Percentiles rank a stretch among this genome's conserved stretches.
These are phyloP conservation scores for Lasioglossum pauxillum DNA, from an alignment of 2,888 invertebrate species.

Conservation along the genomic window DNA sequence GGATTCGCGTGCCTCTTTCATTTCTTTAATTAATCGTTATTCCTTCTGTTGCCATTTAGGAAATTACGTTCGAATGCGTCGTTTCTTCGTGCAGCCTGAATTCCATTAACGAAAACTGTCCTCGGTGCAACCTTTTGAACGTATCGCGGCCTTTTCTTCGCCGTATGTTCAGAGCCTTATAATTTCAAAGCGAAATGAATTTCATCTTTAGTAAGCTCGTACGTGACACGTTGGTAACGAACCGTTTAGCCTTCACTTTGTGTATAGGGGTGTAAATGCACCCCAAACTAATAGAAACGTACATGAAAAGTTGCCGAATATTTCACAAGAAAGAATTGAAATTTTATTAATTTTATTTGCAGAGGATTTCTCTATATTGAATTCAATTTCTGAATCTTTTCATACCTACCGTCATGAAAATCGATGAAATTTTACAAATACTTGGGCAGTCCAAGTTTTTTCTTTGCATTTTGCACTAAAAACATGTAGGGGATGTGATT, in stretches of 20 bases:
- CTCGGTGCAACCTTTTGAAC: background rate
- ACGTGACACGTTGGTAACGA: background rate
- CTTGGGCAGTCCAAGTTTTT: too few relatives aligned
- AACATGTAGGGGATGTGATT: too few relatives aligned
- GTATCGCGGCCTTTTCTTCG: background rate
- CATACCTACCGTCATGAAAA: too few relatives aligned
- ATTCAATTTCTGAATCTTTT: too few relatives aligned
- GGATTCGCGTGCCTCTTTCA: constrained; percentile 16
- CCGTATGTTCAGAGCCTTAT: background rate
- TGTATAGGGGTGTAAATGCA: too few relatives aligned
- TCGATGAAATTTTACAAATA: too few relatives aligned
- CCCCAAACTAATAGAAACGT: too few relatives aligned
- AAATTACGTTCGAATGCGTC: constrained; percentile 12
- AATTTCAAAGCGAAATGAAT: background rate
- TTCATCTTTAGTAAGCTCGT: background rate
- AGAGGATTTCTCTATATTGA: too few relatives aligned
- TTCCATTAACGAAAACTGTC: background rate
- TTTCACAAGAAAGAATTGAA: too few relatives aligned
- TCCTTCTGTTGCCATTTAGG: constrained; percentile 2
- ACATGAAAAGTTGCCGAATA: too few relatives aligned
- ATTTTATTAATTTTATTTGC: too few relatives aligned
- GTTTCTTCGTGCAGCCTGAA: background rate
- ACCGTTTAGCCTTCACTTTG: background rate
- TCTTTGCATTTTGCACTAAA: too few relatives aligned
- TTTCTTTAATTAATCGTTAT: constrained; percentile 15